These are phyloP conservation scores for Dermochelys coriacea DNA, from an alignment of 2,797 vertebrate genomes.

Conservation along the genomic window DNA sequence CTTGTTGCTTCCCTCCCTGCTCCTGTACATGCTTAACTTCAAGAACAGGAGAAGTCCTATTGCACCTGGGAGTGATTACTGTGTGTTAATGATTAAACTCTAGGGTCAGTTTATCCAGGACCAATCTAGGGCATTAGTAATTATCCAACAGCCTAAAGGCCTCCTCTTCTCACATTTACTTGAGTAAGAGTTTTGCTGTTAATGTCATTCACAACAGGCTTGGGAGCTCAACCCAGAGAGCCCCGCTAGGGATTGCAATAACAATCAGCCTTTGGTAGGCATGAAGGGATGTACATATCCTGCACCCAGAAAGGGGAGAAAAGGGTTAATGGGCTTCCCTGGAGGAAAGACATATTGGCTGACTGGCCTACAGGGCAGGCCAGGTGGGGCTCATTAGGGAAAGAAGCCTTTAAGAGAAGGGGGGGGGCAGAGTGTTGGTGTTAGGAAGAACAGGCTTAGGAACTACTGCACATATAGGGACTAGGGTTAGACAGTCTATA, in stretches of 20 bases:
- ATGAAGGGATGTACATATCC: neutral
- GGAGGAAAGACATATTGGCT: neutral
- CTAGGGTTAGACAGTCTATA: neutral
- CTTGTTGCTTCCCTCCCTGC: neutral
- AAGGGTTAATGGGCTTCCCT: neutral
- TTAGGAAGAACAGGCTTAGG: neutral
- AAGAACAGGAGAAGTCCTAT: neutral
- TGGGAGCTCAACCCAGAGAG: neutral
- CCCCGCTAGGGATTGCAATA: neutral
- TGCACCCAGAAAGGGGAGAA: neutral
- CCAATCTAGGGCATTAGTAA: neutral
- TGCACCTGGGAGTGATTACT: neutral
- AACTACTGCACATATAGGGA: neutral
- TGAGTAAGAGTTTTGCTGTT: neutral
- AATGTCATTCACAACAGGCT: neutral
- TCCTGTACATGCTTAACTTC: neutral
- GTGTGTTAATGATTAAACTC: neutral
- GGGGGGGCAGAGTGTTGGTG: rapidly evolving
- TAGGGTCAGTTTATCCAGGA: neutral
- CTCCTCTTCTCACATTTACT: neutral
- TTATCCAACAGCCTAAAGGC: neutral
- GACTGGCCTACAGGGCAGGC: neutral
- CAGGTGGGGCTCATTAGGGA: neutral
- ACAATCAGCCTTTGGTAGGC: neutral
- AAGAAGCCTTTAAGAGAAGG: neutral